Base-by-base conservation (phyloP, 2,797 vertebrate genomes). In the Enteromius paludinosus region DNA sequence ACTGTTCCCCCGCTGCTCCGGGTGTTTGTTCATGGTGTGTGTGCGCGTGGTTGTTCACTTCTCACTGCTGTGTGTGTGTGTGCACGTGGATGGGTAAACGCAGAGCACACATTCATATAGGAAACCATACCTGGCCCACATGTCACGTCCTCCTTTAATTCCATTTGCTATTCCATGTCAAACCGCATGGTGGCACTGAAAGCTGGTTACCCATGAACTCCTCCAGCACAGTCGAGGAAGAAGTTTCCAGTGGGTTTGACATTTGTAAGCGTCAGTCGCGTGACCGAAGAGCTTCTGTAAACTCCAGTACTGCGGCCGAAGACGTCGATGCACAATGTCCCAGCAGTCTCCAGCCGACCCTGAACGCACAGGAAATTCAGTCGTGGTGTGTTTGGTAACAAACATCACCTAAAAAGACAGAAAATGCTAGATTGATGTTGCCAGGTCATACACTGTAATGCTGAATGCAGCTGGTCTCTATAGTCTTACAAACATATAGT, bases 241-340 rank as follows among this genome's bases (percentile, higher is more conserved):
- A 54, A 41, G n/a, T 1, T 11, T 68, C 1, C 23, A 10, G 59
- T 18, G 10, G 15, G 17, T 78, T 77, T 83, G 81, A 83, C 81
- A 78, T 78, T 78, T n/a, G 47, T 72, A 10, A 28, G 25, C 5
- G 74, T 11, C 20, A 54, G 1, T 4, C n/a, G 54, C 54, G 54
- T 64, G 59, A 62, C 43, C 11, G 38, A 17, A 45, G 35, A 28
- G 9, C 5, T 23, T 23, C 2, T n/a, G n/a, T n/a, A 11, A 17
- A 5, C 4, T 17, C 2, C 5, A 9, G 12, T 41, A 23, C 78
- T 30, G 52, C 17, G 30, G 43, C 3, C 17, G 5, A 41, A 18
- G 38, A 35, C 30, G 11, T 77, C n/a, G 12, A 23, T 81, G 65
- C 70, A 84, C 79, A 54, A 95, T 95, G 94, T 90, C 94, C 1